phyloP scores from a whole-genome alignment of 2,888 invertebrate genomes.

The Archips xylosteana region DNA sequence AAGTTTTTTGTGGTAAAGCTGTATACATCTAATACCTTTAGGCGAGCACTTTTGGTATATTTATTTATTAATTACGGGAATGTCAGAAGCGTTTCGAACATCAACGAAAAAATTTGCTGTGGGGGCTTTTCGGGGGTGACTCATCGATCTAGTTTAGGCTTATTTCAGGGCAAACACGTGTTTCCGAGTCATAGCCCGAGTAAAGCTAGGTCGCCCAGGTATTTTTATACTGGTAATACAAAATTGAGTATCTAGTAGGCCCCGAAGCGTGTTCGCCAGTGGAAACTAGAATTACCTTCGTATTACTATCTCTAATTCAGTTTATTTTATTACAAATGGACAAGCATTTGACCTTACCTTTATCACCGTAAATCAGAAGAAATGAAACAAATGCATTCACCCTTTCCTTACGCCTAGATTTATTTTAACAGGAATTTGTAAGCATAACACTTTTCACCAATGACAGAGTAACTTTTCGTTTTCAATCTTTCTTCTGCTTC shows the following conservation, averaged over 20 bases:
- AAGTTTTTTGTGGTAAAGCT: too few species aligned
- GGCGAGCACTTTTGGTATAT: too few species aligned
- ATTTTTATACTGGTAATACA: too few species aligned
- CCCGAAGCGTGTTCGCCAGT: conserved; percentile 22
- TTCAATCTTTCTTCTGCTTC: conserved; percentile 10
- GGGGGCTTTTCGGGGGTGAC: too few species aligned
- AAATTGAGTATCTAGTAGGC: neutral
- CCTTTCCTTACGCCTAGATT: neutral
- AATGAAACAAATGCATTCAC: neutral
- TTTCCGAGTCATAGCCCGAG: too few species aligned
- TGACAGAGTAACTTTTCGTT: neutral
- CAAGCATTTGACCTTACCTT: conserved; percentile 4
- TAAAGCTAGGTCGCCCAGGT: too few species aligned
- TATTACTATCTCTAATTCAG: conserved; percentile 24
- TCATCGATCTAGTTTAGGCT: too few species aligned
- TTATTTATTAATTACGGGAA: too few species aligned
- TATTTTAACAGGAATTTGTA: neutral
- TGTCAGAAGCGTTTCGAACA: too few species aligned
- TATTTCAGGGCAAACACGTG: too few species aligned
- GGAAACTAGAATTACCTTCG: conserved; percentile 18
- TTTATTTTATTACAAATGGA: conserved; percentile 24
- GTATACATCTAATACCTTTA: too few species aligned
- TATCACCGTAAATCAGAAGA: neutral
- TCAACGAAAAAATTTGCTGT: too few species aligned
- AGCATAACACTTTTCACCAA: neutral